A percentile compares a stretch with the other conserved stretches of the same genome.
Evolutionary conservation across 2,113 vertebrate species (phyloP).

Genomic region (Scolopax mira): DNA sequence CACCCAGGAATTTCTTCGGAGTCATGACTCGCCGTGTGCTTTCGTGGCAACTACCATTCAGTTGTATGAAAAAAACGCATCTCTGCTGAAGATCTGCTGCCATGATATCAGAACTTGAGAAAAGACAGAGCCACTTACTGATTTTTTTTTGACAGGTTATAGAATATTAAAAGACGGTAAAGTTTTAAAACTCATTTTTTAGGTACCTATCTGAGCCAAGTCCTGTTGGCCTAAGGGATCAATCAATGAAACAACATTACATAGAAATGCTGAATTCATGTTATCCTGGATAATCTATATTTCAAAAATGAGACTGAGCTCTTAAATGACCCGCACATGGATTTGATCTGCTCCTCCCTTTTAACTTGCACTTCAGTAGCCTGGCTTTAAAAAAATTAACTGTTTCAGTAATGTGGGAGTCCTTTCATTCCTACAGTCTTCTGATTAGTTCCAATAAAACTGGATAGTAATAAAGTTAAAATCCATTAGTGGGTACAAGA

Average conservation of each 20-base stretch:
- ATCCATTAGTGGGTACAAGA: slow-evolving; percentile 63
- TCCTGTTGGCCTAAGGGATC: slow-evolving; percentile 65
- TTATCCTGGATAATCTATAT: slow-evolving; percentile 75
- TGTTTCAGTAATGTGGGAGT: slow-evolving; percentile 68
- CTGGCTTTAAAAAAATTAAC: slow-evolving; percentile 72
- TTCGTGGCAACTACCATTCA: slow-evolving; percentile 48
- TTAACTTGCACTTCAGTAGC: slow-evolving; percentile 69
- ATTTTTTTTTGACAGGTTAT: slow-evolving; percentile 71
- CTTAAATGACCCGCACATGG: slow-evolving; percentile 70
- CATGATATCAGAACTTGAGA: slow-evolving; percentile 31
- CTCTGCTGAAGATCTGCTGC: slow-evolving; percentile 46
- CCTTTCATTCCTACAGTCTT: slow-evolving; percentile 55
- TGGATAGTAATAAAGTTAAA: slow-evolving; percentile 67
- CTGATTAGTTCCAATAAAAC: slow-evolving; percentile 68
- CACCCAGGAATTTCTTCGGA: slow-evolving; percentile 69
- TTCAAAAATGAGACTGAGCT: slow-evolving; percentile 72
- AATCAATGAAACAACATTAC: slow-evolving; percentile 77
- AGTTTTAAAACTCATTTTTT: slow-evolving; percentile 76
- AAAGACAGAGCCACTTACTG: slow-evolving; percentile 48
- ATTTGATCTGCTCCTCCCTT: slow-evolving; percentile 68
- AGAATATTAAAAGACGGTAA: slow-evolving; percentile 72
- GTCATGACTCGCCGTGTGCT: slow-evolving; percentile 59
- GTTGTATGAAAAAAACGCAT: slow-evolving; percentile 40
- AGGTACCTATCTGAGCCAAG: slow-evolving; percentile 49
- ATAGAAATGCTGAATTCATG: slow-evolving; percentile 76